These are phyloP conservation scores for Mellilla xanthometata DNA, from an alignment of 2,888 invertebrate genomes.

Conservation along the genomic window DNA sequence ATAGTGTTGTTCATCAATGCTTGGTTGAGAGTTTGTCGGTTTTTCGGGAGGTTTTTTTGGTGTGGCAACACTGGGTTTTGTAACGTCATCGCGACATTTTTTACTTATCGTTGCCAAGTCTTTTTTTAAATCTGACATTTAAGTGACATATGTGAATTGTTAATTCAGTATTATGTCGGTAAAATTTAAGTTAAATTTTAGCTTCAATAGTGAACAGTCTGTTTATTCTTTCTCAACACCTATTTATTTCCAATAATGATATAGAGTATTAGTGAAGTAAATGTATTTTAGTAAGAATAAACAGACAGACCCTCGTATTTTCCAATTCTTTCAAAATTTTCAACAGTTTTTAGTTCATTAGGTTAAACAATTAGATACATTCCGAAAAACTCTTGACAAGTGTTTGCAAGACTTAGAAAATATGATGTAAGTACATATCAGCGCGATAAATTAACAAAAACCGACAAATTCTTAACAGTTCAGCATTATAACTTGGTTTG, in stretches of 20 bases:
- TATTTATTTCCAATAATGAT: neutral
- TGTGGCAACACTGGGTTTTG: constrained; percentile 3
- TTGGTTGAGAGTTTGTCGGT: constrained; percentile 32
- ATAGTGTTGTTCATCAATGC: constrained; percentile 19
- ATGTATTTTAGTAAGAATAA: constrained; percentile 19
- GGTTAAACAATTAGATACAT: constrained; percentile 11
- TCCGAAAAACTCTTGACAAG: constrained; percentile 26
- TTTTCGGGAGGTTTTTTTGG: constrained; percentile 13
- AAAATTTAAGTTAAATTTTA: no score
- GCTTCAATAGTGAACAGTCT: no score
- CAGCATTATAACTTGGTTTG: constrained; percentile 26
- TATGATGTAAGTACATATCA: constrained; percentile 61
- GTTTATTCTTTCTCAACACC: constrained; percentile 21
- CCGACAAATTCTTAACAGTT: constrained; percentile 44
- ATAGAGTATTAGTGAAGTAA: neutral
- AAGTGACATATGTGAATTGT: no score
- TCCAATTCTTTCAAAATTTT: constrained; percentile 34
- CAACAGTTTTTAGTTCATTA: constrained; percentile 17
- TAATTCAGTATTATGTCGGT: no score
- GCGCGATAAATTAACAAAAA: constrained; percentile 34
- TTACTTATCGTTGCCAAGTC: no score
- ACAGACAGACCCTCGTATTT: constrained; percentile 31
- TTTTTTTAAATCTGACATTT: no score
- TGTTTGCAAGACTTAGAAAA: constrained; percentile 39
- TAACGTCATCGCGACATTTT: neutral